Conservation (phyloP, 2,797 vertebrate genomes). For the Pygocentrus nattereri region DNA sequence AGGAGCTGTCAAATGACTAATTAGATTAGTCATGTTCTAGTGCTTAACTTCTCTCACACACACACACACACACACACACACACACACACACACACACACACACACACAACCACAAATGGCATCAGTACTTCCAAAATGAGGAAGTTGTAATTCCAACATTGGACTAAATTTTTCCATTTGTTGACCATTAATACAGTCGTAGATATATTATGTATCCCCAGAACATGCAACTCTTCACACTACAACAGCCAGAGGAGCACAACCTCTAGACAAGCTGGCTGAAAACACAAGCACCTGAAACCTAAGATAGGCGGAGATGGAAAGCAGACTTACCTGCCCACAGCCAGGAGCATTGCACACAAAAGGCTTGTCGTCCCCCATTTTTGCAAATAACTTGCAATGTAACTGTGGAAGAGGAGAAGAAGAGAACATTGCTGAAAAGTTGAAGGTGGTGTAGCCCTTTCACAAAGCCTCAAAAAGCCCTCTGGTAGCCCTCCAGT, state of each 20-base stretch:
- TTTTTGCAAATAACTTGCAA: conserved; percentile 87
- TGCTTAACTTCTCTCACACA: background rate
- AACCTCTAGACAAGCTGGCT: conserved; percentile 48
- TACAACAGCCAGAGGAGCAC: conserved; percentile 44
- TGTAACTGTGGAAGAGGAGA: conserved; percentile 81
- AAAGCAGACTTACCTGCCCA: conserved; percentile 90
- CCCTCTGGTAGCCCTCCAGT: conserved; percentile 59
- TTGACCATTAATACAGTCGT: background rate
- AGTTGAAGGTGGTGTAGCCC: conserved; percentile 24
- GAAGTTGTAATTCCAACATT: too few relatives aligned
- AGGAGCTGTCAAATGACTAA: background rate
- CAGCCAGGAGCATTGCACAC: conserved; percentile 96
- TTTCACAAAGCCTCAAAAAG: conserved; percentile 49
- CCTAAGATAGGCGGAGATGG: conserved; percentile 52
- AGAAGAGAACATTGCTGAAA: conserved; percentile 80
- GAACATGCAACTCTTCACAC: background rate
- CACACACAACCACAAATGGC: too few relatives aligned
- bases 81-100: background rate
- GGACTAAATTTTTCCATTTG: background rate
- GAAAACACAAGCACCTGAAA: conserved; percentile 46
- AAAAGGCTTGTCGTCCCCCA: conserved; percentile 99
- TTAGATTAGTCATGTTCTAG: background rate
- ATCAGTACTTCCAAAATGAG: background rate
- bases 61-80: background rate
- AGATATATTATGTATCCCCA: background rate